A percentile compares a stretch with the other conserved stretches of the same genome.
Conservation (phyloP, 2,888 invertebrate genomes). For the Pachliopta kotzebuea region DNA sequence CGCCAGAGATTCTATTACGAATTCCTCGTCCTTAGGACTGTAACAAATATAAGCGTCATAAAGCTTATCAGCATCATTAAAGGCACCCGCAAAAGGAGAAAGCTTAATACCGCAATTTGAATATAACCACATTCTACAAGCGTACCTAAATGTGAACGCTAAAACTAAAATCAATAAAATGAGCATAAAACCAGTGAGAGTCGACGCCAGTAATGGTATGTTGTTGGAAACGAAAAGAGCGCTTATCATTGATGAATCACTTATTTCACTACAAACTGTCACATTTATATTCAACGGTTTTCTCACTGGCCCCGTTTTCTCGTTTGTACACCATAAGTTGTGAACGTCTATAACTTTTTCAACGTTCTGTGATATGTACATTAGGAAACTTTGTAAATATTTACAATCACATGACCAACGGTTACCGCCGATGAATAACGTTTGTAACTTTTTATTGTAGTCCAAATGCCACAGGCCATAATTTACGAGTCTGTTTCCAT, state of each 20-base stretch:
- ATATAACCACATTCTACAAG: conserved; percentile 93
- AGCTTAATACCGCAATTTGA: conserved; percentile 92
- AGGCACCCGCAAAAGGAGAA: conserved; percentile 84
- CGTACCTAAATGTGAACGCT: conserved; percentile 92
- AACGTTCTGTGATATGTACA: conserved; percentile 90
- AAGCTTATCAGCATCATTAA: conserved; percentile 91
- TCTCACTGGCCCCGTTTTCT: conserved; percentile 83
- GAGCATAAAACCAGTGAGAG: conserved; percentile 87
- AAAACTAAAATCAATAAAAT: conserved; percentile 88
- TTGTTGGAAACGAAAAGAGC: conserved; percentile 91
- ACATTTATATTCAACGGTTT: conserved; percentile 90
- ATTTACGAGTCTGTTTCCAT: conserved; percentile 90
- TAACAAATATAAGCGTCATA: conserved; percentile 97
- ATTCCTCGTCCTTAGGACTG: conserved; percentile 94
- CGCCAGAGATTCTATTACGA: conserved; percentile 91
- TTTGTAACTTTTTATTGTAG: conserved; percentile 85
- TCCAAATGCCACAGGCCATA: conserved; percentile 90
- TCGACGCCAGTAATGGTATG: conserved; percentile 89
- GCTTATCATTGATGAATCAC: conserved; percentile 89
- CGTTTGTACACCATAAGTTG: conserved; percentile 89
- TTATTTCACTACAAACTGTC: conserved; percentile 91
- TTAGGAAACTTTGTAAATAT: conserved; percentile 90
- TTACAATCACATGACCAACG: conserved; percentile 95
- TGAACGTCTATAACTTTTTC: conserved; percentile 87
- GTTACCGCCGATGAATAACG: conserved; percentile 89